Conservation (phyloP, 2,113 vertebrate genomes). For the Caranx ignobilis region DNA sequence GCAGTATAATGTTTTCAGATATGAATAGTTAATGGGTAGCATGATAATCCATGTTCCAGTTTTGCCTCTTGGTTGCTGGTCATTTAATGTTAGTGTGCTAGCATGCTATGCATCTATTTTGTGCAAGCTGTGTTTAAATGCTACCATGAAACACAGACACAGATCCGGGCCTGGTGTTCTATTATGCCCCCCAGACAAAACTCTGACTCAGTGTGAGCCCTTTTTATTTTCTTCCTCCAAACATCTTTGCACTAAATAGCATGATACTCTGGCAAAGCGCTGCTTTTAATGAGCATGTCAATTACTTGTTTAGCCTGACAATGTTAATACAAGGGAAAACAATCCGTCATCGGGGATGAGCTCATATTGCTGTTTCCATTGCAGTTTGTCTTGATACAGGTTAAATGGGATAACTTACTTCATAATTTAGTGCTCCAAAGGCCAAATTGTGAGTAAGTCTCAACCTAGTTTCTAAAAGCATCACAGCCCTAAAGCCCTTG, state of each 20-base stretch:
- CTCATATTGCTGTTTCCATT: constrained; percentile 1
- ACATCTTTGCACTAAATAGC: constrained; percentile 53
- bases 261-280: constrained; percentile 22
- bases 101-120: constrained; percentile 60
- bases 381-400: constrained; percentile 10
- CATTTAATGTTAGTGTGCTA: constrained; percentile 45
- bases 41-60: constrained; percentile 41
- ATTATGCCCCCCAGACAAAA: constrained; percentile 53
- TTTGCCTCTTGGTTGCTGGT: constrained; percentile 33
- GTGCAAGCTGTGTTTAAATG: constrained; percentile 49
- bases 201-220: constrained; percentile 63
- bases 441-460: constrained; percentile 63
- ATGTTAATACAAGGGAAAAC: constrained; percentile 37
- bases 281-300: constrained; percentile 36
- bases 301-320: constrained; percentile 17
- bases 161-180: constrained; percentile 59
- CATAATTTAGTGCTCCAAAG: constrained; percentile 52
- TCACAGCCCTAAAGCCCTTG: constrained; percentile 52
- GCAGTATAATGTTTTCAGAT: constrained; percentile 27
- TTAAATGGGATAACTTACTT: constrained; percentile 51
- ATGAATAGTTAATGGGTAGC: constrained; percentile 47
- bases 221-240: constrained; percentile 41
- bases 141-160: constrained; percentile 62
- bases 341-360: constrained; percentile 8
- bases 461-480: constrained; percentile 69